Base-by-base conservation (phyloP, 2,797 vertebrate genomes). In the Apogon talboti region DNA sequence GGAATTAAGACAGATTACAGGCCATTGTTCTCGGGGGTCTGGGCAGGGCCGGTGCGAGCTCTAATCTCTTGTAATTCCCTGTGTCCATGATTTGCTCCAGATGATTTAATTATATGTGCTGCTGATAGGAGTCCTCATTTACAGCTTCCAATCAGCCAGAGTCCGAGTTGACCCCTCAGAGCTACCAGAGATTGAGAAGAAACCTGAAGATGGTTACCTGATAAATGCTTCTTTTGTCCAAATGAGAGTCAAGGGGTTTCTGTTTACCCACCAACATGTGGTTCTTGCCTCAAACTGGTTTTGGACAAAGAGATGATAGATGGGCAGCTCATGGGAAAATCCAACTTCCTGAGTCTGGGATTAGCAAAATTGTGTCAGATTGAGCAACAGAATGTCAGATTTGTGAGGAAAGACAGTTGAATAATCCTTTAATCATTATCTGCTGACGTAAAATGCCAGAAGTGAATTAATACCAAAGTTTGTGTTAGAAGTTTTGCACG, bases 1-100 rank as follows among this genome's bases (percentile, higher is more conserved):
- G 74, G 90, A 90, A 91, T 92, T 90, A 91, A 87, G 65, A 74
- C 84, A 69, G 92, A 92, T 93, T 91, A 90, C 70, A 81, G 74
- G 60, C 79, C 81, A 87, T 92, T 92, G 89, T 92, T 92, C 81
- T 84, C 68, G 12, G 71, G 59, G 80, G 82, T 83, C 66, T 56
- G 66, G 50, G 50, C 74, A 52, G 52, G 58, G 65, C 72, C 6
- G 63, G 81, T 59, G 64, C 24, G 49, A 81, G 63, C 71, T 76
- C 19, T 93, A 91, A 93, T 92, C 90, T 89, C 65, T 71, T 88
- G 69, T 93, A 91, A 93, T 90, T 85, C 88, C 61, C 74, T 54
- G 55, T 85, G 71, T 89, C 64, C 11, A 28, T 83, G 87, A 90
- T 91, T 86, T 79, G 66, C 85, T 74, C 78, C 75, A 82, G 78